Evolutionary conservation across 2,888 invertebrate species (phyloP).

Genomic region (Nemoura dubitans): DNA sequence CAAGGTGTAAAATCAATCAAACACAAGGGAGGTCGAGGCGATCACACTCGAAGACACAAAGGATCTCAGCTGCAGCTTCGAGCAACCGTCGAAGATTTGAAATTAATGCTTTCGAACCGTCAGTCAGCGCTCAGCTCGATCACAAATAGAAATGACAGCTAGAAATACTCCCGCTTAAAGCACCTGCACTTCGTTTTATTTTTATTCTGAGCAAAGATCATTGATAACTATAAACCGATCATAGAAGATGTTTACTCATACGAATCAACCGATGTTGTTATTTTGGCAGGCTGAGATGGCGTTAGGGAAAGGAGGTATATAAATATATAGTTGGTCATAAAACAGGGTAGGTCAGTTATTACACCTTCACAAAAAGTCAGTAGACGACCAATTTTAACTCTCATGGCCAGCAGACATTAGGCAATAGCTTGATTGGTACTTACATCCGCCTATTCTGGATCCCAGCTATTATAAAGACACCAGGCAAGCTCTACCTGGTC

Average conservation of each 20-base stretch:
- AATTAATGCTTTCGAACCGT: background rate
- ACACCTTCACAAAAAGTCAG: background rate
- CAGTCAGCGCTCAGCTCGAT: background rate
- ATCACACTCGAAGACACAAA: slow-evolving; percentile 4
- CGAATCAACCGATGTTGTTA: background rate
- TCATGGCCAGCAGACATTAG: background rate
- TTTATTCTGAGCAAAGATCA: background rate
- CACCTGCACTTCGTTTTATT: background rate
- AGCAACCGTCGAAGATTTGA: slow-evolving; percentile 2
- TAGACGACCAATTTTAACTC: background rate
- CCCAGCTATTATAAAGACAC: no score
- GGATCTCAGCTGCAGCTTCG: background rate
- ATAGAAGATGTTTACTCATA: no score
- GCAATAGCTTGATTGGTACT: no score
- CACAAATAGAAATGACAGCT: background rate
- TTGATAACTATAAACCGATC: background rate
- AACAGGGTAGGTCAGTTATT: background rate
- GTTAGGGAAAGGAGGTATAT: background rate
- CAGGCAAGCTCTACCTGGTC: no score
- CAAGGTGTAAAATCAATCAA: slow-evolving; percentile 12
- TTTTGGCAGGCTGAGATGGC: background rate
- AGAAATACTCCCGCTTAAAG: background rate
- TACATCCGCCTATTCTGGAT: no score
- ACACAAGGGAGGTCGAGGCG: background rate
- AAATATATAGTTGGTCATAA: no score